Percentiles rank a stretch among this genome's conserved stretches.
Conservation (phyloP, 2,113 vertebrate species). For the Salvelinus sp. region DNA sequence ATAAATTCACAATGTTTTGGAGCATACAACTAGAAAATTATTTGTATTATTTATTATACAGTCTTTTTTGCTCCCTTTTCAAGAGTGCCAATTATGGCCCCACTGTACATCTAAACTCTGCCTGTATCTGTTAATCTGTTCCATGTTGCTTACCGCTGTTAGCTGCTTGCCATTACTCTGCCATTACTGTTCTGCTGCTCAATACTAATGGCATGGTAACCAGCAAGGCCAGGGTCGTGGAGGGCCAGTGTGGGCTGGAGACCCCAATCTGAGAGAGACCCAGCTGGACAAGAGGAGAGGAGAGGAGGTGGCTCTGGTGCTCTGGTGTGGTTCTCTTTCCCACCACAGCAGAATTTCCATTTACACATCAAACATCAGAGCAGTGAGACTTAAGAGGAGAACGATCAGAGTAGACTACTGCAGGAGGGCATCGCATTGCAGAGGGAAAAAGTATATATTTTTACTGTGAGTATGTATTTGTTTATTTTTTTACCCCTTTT, state of each 20-base stretch:
- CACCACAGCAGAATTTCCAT: constrained; percentile 32
- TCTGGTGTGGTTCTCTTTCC: constrained; percentile 30
- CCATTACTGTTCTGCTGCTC: constrained; percentile 51
- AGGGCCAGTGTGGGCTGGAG: constrained; percentile 55
- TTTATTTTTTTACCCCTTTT: too few relatives aligned
- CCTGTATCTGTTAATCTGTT: not conserved
- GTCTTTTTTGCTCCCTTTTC: too few relatives aligned
- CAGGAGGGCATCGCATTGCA: constrained; percentile 14
- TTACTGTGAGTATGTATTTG: constrained; percentile 1
- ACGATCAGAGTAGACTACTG: constrained; percentile 10
- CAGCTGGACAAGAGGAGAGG: constrained; percentile 50
- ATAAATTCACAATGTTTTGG: too few relatives aligned
- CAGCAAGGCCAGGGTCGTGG: constrained; percentile 43
- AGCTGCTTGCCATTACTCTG: constrained; percentile 7
- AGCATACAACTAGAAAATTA: too few relatives aligned
- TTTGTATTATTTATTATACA: too few relatives aligned
- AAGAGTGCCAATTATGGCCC: too few relatives aligned
- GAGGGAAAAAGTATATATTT: constrained; percentile 23
- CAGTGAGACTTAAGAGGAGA: constrained; percentile 10
- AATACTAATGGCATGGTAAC: constrained; percentile 43
- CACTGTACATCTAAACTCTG: not conserved
- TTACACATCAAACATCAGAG: constrained; percentile 60
- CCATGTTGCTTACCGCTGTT: constrained; percentile 23
- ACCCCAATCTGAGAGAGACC: constrained; percentile 23
- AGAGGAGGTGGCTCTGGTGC: too few relatives aligned